These are phyloP conservation scores for Microplitis manilae DNA, from an alignment of 2,888 invertebrate genomes.

Conservation along the genomic window DNA sequence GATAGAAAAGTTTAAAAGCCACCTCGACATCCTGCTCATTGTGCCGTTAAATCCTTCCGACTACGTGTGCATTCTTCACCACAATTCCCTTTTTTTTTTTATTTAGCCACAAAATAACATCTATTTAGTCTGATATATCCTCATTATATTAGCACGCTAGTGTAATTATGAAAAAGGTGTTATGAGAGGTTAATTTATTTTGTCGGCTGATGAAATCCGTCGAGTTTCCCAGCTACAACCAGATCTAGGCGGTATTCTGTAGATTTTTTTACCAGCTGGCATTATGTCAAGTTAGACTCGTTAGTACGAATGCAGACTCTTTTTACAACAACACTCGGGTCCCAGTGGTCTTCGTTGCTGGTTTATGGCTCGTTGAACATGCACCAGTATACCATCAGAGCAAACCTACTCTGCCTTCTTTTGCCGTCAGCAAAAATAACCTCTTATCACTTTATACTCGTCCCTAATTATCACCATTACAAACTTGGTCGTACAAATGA, in stretches of 20 bases:
- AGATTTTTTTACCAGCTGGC: constrained; percentile 49
- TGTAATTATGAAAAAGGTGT: constrained; percentile 6
- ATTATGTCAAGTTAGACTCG: constrained; percentile 72
- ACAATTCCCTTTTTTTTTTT: too few relatives aligned
- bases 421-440: constrained; percentile 33
- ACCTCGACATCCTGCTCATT: constrained; percentile 16
- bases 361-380: constrained; percentile 68
- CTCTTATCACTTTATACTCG: constrained; percentile 28
- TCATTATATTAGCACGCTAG: neutral
- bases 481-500: constrained; percentile 22
- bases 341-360: constrained; percentile 33
- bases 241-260: neutral
- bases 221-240: neutral
- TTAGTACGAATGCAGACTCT: constrained; percentile 64
- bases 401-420: constrained; percentile 14
- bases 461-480: constrained; percentile 27
- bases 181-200: too few relatives aligned
- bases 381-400: constrained; percentile 54
- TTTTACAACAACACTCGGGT: constrained; percentile 61
- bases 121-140: neutral
- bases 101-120: too few relatives aligned
- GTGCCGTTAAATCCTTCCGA: constrained; percentile 26
- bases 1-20: constrained; percentile 52
- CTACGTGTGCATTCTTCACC: too few relatives aligned
- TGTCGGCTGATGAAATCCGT: too few relatives aligned